Evolutionary conservation across 2,797 vertebrate species (phyloP).

Genomic region (Chiloscyllium punctatum): DNA sequence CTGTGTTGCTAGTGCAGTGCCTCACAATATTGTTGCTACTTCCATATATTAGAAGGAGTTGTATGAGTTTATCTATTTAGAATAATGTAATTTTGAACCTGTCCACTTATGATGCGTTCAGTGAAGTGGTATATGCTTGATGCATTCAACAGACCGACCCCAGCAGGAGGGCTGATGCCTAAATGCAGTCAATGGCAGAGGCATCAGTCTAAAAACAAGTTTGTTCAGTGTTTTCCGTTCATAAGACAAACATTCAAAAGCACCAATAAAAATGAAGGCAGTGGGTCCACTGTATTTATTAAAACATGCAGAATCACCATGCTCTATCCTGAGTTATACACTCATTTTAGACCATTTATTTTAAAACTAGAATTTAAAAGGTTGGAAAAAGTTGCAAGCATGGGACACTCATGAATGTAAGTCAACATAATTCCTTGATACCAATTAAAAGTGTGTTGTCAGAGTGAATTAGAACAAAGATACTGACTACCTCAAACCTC

Average conservation of each 20-base stretch:
- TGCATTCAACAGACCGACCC: neutral
- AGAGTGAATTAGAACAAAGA: no score
- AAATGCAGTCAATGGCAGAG: neutral
- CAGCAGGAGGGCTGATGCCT: neutral
- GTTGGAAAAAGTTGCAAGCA: no score
- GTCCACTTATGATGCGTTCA: neutral
- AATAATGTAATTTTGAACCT: neutral
- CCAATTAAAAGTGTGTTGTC: no score
- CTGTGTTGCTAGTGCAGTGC: neutral
- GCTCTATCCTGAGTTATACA: no score
- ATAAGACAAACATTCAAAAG: neutral
- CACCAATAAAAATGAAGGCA: neutral
- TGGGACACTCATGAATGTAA: no score
- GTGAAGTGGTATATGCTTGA: neutral
- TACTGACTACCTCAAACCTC: no score
- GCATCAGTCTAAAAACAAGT: neutral
- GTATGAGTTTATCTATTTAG: neutral
- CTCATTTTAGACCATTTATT: no score
- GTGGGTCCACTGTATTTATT: neutral
- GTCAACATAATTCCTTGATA: no score
- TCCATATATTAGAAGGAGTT: neutral
- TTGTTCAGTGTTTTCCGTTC: neutral
- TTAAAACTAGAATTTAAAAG: no score
- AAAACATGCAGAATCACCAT: no score
- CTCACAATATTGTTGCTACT: neutral